phyloP scores from a whole-genome alignment of 2,797 vertebrate genomes.

The Iguana delicatissima region DNA sequence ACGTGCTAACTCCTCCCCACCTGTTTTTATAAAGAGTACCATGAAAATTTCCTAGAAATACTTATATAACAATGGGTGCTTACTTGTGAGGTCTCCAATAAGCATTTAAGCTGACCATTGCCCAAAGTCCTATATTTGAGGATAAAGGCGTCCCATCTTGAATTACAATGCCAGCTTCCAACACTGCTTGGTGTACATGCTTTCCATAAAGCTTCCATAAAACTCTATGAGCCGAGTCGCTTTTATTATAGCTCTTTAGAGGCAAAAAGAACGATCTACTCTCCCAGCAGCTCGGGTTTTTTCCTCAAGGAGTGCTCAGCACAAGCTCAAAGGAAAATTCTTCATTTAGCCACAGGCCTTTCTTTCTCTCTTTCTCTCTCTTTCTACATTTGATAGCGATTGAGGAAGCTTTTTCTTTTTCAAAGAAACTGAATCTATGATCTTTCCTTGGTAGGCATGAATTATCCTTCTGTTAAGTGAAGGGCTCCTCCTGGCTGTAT shows the following conservation, averaged over 20 bases:
- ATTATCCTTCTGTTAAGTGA: slow-evolving; percentile 64
- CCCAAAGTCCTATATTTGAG: background rate
- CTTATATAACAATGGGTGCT: background rate
- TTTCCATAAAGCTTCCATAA: slow-evolving; percentile 38
- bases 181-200: slow-evolving; percentile 19
- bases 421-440: slow-evolving; percentile 57
- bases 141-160: background rate
- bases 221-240: slow-evolving; percentile 17
- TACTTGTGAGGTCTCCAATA: background rate
- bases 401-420: slow-evolving; percentile 63
- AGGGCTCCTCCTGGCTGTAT: slow-evolving; percentile 53
- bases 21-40: background rate
- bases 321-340: slow-evolving; percentile 43
- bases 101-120: background rate
- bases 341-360: slow-evolving; percentile 46
- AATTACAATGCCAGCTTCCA: background rate
- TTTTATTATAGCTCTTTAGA: slow-evolving; percentile 39
- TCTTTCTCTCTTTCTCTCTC: slow-evolving; percentile 58
- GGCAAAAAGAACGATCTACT: slow-evolving; percentile 30
- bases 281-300: background rate
- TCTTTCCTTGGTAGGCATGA: slow-evolving; percentile 28
- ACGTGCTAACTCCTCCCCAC: background rate
- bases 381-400: slow-evolving; percentile 61
- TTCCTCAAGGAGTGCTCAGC: background rate
- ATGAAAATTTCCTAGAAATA: background rate